These are phyloP conservation scores for Protomyctophum bolini DNA, from an alignment of 2,113 vertebrate genomes.

Conservation along the genomic window DNA sequence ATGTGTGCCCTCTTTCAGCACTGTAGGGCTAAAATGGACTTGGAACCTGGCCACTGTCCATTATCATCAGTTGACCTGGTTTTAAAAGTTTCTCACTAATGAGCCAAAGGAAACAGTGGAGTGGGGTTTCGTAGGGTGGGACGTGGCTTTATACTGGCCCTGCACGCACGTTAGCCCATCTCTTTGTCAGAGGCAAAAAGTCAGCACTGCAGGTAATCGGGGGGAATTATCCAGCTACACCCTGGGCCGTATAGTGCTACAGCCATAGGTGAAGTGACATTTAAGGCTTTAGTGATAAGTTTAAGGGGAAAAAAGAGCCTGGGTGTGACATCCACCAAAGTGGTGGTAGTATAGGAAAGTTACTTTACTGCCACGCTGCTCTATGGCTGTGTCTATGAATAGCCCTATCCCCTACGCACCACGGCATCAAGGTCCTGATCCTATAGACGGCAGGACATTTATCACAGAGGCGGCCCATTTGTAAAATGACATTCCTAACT, in stretches of 20 bases:
- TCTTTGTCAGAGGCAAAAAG: not conserved
- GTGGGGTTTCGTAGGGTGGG: not conserved
- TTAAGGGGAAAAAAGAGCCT: not conserved
- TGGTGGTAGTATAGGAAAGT: conserved; percentile 14
- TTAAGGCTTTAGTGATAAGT: conserved; percentile 6
- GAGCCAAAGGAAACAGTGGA: too few species aligned
- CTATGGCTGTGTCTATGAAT: conserved; percentile 39
- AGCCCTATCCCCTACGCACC: conserved; percentile 42
- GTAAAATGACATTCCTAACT: conserved; percentile 46
- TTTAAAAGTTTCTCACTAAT: not conserved
- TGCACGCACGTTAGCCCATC: not conserved
- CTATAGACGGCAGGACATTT: conserved; percentile 58
- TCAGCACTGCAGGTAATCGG: not conserved
- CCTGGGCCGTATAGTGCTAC: not conserved
- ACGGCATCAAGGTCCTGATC: conserved; percentile 50
- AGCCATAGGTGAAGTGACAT: not conserved
- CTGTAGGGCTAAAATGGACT: too few species aligned
- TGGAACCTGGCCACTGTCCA: too few species aligned
- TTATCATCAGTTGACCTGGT: not conserved
- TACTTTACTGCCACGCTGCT: conserved; percentile 8
- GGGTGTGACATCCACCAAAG: conserved; percentile 2
- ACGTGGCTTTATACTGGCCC: not conserved
- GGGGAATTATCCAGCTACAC: not conserved
- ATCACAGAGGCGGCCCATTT: conserved; percentile 50
- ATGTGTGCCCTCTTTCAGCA: too few species aligned